phyloP scores from a whole-genome alignment of 2,888 invertebrate genomes.

The Catonia carolina region DNA sequence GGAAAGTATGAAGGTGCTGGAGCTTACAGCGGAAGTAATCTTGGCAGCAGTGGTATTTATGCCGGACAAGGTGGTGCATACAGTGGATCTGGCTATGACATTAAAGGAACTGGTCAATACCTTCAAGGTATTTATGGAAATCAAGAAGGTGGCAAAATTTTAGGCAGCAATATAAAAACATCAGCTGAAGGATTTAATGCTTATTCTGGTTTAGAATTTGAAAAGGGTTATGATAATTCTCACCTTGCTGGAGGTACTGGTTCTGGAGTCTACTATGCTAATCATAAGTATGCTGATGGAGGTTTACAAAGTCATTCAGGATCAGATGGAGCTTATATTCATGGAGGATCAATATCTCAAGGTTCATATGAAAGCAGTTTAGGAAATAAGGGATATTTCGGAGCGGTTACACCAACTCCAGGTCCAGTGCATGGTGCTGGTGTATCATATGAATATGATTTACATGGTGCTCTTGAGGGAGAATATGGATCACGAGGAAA shows the following conservation, averaged over 20 bases:
- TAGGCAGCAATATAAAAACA: neutral
- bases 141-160: neutral
- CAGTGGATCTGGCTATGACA: slow-evolving; percentile 42
- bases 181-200: neutral
- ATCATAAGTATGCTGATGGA: neutral
- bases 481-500: slow-evolving; percentile 15
- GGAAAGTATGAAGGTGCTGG: slow-evolving; percentile 7
- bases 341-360: neutral
- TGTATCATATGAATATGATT: slow-evolving; percentile 4
- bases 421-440: neutral
- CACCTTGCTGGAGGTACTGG: slow-evolving; percentile 12
- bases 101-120: neutral
- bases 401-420: neutral
- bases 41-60: neutral
- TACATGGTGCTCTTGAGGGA: neutral
- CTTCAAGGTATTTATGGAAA: neutral
- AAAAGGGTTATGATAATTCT: slow-evolving; percentile 40
- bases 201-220: slow-evolving; percentile 32
- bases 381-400: slow-evolving; percentile 10
- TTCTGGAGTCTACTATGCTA: slow-evolving; percentile 9
- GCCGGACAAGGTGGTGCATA: slow-evolving; percentile 5
- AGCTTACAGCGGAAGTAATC: slow-evolving; percentile 1
- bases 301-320: too few species aligned
- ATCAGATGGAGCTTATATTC: too few species aligned
- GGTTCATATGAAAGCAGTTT: neutral